Evolutionary conservation across 1,140 invertebrate genomes (phyloP), one percentile per base, ranked within the genome.

Genomic region (Lordiphosa clarofinis): DNA sequence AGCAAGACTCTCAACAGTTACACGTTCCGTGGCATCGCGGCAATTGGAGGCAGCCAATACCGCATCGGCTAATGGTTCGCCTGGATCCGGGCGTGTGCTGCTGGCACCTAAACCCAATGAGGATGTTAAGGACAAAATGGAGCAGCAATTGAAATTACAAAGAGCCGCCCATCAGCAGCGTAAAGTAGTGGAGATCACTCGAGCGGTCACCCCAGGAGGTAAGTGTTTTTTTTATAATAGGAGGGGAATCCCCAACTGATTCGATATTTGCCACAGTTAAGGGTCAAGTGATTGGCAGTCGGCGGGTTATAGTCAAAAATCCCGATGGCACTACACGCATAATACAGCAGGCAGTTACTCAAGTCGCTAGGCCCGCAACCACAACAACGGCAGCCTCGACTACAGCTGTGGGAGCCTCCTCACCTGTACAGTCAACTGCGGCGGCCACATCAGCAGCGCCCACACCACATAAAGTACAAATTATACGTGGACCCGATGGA

Each of bases 51-150:
- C 81, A 2, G 66, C 19, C 31, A 72, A 52, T 24, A 38, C 44
- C n/a, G 53, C 39, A 40, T 44, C 58, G 11, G 42, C 35, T 15
- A 70, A 63, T 54, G 59, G 69, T 19, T 50, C 42, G 46, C 39
- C 57, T 0, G 62, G 57, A 4, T 35, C 57, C 1, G 62, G 57
- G 4, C 79, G 61, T 31, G 90, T 91, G 67, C 44, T 78, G 13
- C 12, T 86, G 35, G 61, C 69, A 0, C 67, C 72, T 0, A 86
- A 73, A 8, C 49, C 65, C 0, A 59, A 37, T 36, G 94, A 95
- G 53, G 95, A 97, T 75, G 94, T 96, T 37, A 96, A 96, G 87
- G 96, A 97, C 56, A 96, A 97, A 86, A 94, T 97, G 93, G 96
- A 98, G 78, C 94, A 96, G 63, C 95, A 97, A 71, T 89, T 97